Base-by-base conservation (phyloP, 2,113 vertebrate species). In the Calypte anna region DNA sequence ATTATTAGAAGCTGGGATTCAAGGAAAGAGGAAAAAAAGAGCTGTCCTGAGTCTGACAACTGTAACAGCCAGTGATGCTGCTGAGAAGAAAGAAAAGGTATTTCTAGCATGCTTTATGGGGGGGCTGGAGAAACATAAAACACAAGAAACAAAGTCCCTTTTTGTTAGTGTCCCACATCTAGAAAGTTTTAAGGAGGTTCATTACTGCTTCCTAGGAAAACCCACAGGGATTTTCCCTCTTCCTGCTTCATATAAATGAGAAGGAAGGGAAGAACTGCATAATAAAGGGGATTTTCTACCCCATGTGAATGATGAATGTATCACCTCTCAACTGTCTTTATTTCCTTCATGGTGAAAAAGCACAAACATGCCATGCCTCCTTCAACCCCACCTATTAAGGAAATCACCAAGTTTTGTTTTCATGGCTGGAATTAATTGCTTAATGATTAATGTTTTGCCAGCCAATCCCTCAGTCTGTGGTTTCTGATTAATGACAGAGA, bases 401-500 rank as follows among this genome's bases (percentile, higher is more conserved):
- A 95, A 93, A 92, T 70, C 59, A 83, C 72, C 40, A 82, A 66
- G 80, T 63, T 89, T 92, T 89, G 88, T 91, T 91, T 96, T 67
- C 86, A 74, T 2, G 90, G 70, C 54, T 83, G 85, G 84, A 94
- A 95, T 94, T 96, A 94, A 96, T 79, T 85, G 94, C 91, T 94
- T 91, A 93, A 96, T 84, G 93, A 96, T 94, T 95, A 96, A 91
- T 92, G 74, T 92, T 93, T 96, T 94, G 77, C 94, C 74, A 93
- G 82, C 88, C 90, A 82, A 94, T 95, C 89, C 82, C 72, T 59
- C 44, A 62, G 72, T 75, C 61, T 88, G 90, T 89, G 87, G 96
- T 91, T 97, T 96, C 93, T 97, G 96, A 96, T 97, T 94, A 96
- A 96, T 92, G 84, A 92, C 63, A 61, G 15, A 67, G 89, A 93